Evolutionary conservation across 2,797 vertebrate species (phyloP).

Genomic region (Alfaro cultratus): DNA sequence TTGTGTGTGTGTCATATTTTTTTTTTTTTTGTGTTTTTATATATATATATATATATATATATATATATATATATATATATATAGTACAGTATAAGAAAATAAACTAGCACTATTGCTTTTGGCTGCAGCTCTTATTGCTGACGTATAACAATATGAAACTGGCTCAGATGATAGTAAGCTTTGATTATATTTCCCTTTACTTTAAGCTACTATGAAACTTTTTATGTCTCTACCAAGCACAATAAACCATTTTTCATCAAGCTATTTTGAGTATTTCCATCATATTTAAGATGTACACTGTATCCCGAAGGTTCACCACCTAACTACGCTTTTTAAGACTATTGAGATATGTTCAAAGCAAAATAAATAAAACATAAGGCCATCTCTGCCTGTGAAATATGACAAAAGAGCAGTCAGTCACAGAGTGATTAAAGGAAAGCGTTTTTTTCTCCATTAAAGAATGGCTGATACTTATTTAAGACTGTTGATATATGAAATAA

Average conservation of each 20-base stretch:
- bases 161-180: conserved; percentile 59
- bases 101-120: conserved; percentile 65
- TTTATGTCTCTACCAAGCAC: neutral
- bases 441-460: conserved; percentile 50
- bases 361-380: conserved; percentile 37
- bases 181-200: conserved; percentile 21
- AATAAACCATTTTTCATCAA: conserved; percentile 6
- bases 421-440: conserved; percentile 46
- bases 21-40: too few relatives aligned
- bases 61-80: conserved; percentile 6
- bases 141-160: conserved; percentile 52
- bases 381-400: conserved; percentile 30
- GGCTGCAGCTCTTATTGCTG: conserved; percentile 72
- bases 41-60: too few relatives aligned
- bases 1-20: too few relatives aligned
- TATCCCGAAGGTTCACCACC: conserved; percentile 12
- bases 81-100: conserved; percentile 47
- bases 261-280: neutral
- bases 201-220: conserved; percentile 16
- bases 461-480: conserved; percentile 37
- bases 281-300: neutral
- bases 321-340: conserved; percentile 47
- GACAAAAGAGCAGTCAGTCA: conserved; percentile 28
- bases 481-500: conserved; percentile 29
- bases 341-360: conserved; percentile 33